phyloP scores from a whole-genome alignment of 2,888 invertebrate genomes.

The Cosmopolites sordidus region DNA sequence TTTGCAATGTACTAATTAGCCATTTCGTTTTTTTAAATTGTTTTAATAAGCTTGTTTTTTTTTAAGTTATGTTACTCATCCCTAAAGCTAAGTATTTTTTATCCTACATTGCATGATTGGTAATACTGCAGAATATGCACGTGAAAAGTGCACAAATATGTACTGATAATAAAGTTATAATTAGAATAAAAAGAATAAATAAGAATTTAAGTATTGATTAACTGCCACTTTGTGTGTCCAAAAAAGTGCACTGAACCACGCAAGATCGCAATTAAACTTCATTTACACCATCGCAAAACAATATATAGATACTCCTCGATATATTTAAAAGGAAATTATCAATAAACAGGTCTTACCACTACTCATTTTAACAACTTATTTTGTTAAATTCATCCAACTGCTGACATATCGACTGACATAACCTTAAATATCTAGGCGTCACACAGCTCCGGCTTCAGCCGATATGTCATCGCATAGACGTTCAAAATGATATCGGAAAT shows the following conservation, averaged over 20 bases:
- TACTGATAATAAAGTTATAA: too few relatives aligned
- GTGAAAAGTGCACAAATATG: too few relatives aligned
- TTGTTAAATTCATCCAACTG: conserved; percentile 4
- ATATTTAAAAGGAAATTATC: not conserved
- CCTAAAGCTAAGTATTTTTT: too few relatives aligned
- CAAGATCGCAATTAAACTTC: conserved; percentile 1
- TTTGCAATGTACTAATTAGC: not conserved
- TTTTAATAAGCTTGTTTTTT: not conserved
- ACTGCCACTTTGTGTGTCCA: conserved; percentile 2
- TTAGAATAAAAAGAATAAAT: not conserved
- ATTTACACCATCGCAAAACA: not conserved
- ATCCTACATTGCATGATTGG: too few relatives aligned
- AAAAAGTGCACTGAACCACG: conserved; percentile 5
- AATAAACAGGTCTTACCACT: conserved; percentile 9
- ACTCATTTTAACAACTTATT: conserved; percentile 7
- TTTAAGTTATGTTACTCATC: not conserved
- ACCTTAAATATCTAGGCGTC: conserved; percentile 18
- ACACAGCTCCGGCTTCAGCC: conserved; percentile 23
- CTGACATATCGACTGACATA: conserved; percentile 18
- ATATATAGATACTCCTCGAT: too few relatives aligned
- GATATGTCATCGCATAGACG: not conserved
- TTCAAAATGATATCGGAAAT: not conserved
- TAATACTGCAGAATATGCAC: too few relatives aligned
- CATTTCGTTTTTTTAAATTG: not conserved
- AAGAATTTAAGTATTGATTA: conserved; percentile 9